phyloP scores from a whole-genome alignment of 1,140 invertebrate species.

The Rhopalosiphum padi region DNA sequence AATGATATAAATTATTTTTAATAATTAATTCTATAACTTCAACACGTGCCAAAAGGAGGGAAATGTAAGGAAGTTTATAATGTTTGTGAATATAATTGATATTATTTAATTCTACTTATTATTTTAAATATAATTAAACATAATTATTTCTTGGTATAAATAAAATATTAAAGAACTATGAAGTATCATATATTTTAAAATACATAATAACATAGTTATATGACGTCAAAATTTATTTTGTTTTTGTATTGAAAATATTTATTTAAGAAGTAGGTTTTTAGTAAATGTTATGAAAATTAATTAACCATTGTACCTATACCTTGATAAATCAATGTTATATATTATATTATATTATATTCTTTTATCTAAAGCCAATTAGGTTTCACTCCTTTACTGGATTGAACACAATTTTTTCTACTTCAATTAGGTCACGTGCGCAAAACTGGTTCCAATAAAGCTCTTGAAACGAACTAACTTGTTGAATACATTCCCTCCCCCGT shows the following conservation, averaged over 20 bases:
- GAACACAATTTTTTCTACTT: conserved; percentile 17
- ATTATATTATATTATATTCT: background rate
- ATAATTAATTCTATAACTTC: background rate
- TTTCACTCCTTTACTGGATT: conserved; percentile 3
- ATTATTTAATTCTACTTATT: background rate
- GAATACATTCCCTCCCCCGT: background rate
- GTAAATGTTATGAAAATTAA: background rate
- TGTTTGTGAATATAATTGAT: background rate
- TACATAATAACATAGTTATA: no score
- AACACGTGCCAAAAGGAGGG: background rate
- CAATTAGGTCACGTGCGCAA: conserved; percentile 45
- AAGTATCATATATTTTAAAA: no score
- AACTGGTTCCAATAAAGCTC: conserved; percentile 45
- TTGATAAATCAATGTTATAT: background rate
- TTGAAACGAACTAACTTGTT: background rate
- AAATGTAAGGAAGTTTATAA: background rate
- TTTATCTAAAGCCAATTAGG: conserved; percentile 5
- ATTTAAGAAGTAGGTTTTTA: background rate
- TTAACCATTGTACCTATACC: background rate
- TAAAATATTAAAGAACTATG: background rate
- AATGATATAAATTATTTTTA: background rate
- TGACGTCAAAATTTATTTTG: background rate
- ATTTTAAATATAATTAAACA: background rate
- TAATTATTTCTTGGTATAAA: background rate
- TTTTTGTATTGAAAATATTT: no score